A percentile compares a stretch with the other conserved stretches of the same genome.
phyloP scores from a whole-genome alignment of 2,888 invertebrate genomes.

The Lobophora halterata region DNA sequence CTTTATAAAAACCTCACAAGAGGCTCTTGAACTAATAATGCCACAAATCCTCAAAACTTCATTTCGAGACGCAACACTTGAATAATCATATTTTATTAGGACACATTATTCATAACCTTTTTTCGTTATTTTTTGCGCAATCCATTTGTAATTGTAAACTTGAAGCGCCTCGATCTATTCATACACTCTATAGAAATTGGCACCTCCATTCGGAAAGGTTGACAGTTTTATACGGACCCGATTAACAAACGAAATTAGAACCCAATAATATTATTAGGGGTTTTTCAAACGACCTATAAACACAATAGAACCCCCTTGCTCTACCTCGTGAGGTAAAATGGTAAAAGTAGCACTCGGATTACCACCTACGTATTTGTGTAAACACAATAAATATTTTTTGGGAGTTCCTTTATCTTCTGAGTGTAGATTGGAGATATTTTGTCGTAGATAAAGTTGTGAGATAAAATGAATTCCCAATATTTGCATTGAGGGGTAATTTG shows the following conservation, averaged over 20 bases:
- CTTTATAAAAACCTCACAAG: slow-evolving; percentile 12
- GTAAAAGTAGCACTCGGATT: slow-evolving; percentile 65
- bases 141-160: slow-evolving; percentile 53
- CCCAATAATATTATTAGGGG: slow-evolving; percentile 77
- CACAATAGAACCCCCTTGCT: slow-evolving; percentile 51
- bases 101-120: slow-evolving; percentile 30
- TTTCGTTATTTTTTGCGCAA: slow-evolving; percentile 31
- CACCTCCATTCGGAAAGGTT: slow-evolving; percentile 65
- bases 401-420: slow-evolving; percentile 53
- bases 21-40: slow-evolving; percentile 13
- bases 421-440: slow-evolving; percentile 45
- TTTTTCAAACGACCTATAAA: slow-evolving; percentile 40
- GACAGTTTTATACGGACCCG: slow-evolving; percentile 77
- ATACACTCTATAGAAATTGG: slow-evolving; percentile 72
- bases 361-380: slow-evolving; percentile 79
- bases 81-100: slow-evolving; percentile 35
- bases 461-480: slow-evolving; percentile 25
- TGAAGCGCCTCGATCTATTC: slow-evolving; percentile 51
- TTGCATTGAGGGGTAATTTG: slow-evolving; percentile 27
- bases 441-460: slow-evolving; percentile 30
- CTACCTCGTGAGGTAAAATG: slow-evolving; percentile 48
- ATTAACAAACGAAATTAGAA: slow-evolving; percentile 81
- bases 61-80: slow-evolving; percentile 24
- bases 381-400: slow-evolving; percentile 79
- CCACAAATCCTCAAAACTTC: slow-evolving; percentile 8